These are phyloP conservation scores for Spongilla lacustris DNA, from an alignment of 37 sponge, comb jelly and placozoan species.

Conservation along the genomic window DNA sequence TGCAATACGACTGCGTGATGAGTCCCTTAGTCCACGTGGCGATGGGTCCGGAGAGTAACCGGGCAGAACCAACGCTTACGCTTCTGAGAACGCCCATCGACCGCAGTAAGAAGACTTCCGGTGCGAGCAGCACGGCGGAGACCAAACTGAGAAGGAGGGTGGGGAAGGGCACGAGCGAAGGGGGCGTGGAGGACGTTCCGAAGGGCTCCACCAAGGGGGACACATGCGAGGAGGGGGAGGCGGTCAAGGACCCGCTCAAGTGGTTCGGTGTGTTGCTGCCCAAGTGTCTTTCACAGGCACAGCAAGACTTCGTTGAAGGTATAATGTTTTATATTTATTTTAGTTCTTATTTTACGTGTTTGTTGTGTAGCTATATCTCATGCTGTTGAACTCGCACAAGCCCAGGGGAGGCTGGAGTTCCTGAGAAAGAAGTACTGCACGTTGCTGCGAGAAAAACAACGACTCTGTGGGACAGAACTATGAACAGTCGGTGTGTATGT, in stretches of 20 bases:
- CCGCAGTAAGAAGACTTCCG: not conserved
- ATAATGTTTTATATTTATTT: not conserved
- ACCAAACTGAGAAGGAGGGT: not conserved
- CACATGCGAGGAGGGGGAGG: not conserved
- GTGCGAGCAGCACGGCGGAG: not conserved
- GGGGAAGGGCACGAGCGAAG: conserved; percentile 6
- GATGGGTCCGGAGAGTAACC: not conserved
- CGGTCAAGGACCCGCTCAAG: conserved; percentile 58
- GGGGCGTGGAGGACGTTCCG: conserved; percentile 23
- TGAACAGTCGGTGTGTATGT: too few species aligned
- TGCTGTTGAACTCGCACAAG: conserved; percentile 21
- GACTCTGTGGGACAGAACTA: too few species aligned
- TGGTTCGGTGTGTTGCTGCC: conserved; percentile 89
- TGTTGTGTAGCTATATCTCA: conserved; percentile 19
- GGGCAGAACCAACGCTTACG: not conserved
- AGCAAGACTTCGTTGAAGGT: conserved; percentile 76
- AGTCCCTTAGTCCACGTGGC: conserved; percentile 25
- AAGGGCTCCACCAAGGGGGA: not conserved
- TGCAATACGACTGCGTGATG: conserved; percentile 79
- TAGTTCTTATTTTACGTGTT: not conserved
- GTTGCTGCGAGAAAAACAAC: conserved; percentile 29
- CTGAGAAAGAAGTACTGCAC: conserved; percentile 16
- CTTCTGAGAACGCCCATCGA: not conserved
- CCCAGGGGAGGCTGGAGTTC: conserved; percentile 30
- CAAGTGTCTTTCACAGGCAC: conserved; percentile 47